phyloP scores from a whole-genome alignment of 2,797 vertebrate species.

The Cyclopterus lumpus region DNA sequence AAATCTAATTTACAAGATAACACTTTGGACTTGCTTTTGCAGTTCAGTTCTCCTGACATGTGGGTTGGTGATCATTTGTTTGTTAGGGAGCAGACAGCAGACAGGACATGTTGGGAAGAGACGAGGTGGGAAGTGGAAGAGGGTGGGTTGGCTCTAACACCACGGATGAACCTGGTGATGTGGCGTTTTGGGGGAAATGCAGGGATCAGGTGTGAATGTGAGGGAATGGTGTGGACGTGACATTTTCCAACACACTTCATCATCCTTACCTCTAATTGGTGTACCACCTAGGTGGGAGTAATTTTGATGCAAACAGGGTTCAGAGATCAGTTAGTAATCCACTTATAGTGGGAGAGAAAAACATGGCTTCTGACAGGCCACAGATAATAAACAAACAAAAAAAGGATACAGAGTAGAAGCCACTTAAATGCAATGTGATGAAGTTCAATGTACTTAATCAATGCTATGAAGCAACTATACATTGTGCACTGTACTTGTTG shows the following conservation, averaged over 20 bases:
- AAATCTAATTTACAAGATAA: slow-evolving; percentile 48
- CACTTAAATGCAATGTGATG: slow-evolving; percentile 56
- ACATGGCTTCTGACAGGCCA: slow-evolving; percentile 65
- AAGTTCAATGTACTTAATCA: slow-evolving; percentile 39
- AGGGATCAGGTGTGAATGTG: slow-evolving; percentile 54
- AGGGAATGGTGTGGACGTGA: slow-evolving; percentile 65
- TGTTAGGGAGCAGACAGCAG: slow-evolving; percentile 65
- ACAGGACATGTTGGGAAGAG: slow-evolving; percentile 59
- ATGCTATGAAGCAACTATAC: slow-evolving; percentile 18
- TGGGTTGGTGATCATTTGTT: slow-evolving; percentile 77
- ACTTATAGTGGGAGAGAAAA: slow-evolving; percentile 68
- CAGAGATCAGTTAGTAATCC: slow-evolving; percentile 82
- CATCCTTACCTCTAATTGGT: slow-evolving; percentile 87
- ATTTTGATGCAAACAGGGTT: slow-evolving; percentile 82
- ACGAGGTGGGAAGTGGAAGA: slow-evolving; percentile 34
- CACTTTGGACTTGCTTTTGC: slow-evolving; percentile 41
- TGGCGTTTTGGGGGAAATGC: slow-evolving; percentile 38
- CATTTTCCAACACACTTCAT: slow-evolving; percentile 70
- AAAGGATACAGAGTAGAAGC: slow-evolving; percentile 50
- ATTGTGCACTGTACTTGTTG: not conserved
- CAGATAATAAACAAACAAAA: slow-evolving; percentile 22
- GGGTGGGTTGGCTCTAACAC: slow-evolving; percentile 30
- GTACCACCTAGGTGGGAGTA: slow-evolving; percentile 85
- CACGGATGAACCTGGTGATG: slow-evolving; percentile 65
- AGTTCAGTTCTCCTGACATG: slow-evolving; percentile 41